Evolutionary conservation across 2,113 vertebrate species (phyloP), one percentile per base, ranked within the genome.

Genomic region (Pao palembangensis): DNA sequence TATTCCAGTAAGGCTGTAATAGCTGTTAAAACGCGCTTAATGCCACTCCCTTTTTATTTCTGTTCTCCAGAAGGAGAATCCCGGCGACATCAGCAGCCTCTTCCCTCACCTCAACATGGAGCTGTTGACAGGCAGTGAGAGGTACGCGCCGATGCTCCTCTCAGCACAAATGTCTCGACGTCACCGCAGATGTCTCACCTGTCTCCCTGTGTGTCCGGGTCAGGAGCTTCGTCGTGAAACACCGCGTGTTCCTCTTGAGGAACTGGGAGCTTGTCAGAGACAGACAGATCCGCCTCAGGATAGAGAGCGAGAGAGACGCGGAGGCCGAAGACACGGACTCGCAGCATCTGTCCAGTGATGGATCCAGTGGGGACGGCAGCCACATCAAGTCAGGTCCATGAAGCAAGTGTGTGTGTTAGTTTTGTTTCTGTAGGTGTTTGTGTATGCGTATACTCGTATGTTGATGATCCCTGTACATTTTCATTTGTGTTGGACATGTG

Each of bases 251-350:
- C 86, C 84, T 98, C 68, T 89, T 99, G 20, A 92, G 96, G 69
- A 98, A 97, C 85, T 96, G 94, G 93, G 94, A 98, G 49, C 93
- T 93, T 48, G 94, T 98, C 74, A 88, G 91, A n/a, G 93, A 94
- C 55, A 91, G 94, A 34, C 96, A 97, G 12, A 94, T 95, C 64
- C 93, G 92, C 13, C 92, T 92, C 67, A 82, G 93, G 82, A 94
- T 94, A 76, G 92, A 92, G 4, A 69, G 80, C 46, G 82, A 76
- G 68, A 51, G 72, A 46, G 79, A 81, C 19, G 57, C 55, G 7
- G 84, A 81, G 53, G 80, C 28, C 19, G 82, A 83, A 18, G 82
- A 81, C 63, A 59, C 61, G 58, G 82, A 86, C 59, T 60, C 66
- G 6, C 64, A 0, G 38, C 55, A 0, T 59, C 71, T 55, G 53